Base-by-base conservation (phyloP, 2,113 vertebrate species). In the Meles meles region DNA sequence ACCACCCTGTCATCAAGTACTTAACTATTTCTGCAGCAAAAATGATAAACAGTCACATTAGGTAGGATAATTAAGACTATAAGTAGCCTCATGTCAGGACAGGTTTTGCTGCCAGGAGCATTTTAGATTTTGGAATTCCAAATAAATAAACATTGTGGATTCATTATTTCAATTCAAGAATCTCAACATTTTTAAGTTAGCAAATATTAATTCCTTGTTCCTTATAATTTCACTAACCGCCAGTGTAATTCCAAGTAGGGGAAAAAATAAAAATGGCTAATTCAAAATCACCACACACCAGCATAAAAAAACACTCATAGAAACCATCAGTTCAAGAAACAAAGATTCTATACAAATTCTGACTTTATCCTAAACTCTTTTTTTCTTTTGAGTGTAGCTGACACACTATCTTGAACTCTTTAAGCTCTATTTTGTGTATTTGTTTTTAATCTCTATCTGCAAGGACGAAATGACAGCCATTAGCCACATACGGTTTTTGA, bases 121-220 rank as follows among this genome's bases (percentile, higher is more conserved):
- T 94, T 96, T 91, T 76, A 88, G 69, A 88, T 84, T 91, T 82
- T 5, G 12, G 52, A 52, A 87, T 65, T 88, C 29, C 67, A 82
- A 44, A 91, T 57, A 87, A 90, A 83, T 52, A 57, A 10, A 25
- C 55, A 71, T 13, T 59, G 37, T 29, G 11, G 47, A 59, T 76
- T 25, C 27, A 76, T 55, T 88, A 88, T 37, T 92, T 42, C 42
- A 93, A 44, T 79, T 94, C 14, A 90, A 82, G 52, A 63, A 94
- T 23, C 49, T 67, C 65, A 89, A n/a, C 20, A 86, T 63, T 90
- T 87, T 83, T 83, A 88, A 37, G 21, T 91, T 88, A 67, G 20
- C 29, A 89, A 97, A 69, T 81, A 72, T 23, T 44, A 76, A 80
- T 25, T 61, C 27, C 72, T 92, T n/a, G 69, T 86, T 92, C 87